Evolutionary conservation across 1,140 invertebrate genomes (phyloP).

Genomic region (Prorops nasuta): DNA sequence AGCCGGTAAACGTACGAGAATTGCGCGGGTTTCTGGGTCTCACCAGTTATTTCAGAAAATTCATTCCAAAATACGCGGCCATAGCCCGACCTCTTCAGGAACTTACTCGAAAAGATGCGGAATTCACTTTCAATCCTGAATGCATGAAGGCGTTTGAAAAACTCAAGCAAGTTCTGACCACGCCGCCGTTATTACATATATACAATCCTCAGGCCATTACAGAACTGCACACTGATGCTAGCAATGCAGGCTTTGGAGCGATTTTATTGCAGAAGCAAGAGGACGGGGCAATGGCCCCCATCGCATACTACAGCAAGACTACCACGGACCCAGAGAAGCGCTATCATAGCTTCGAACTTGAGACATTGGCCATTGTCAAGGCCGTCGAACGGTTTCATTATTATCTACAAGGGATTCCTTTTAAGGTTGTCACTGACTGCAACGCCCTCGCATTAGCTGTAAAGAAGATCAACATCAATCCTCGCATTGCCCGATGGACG

Average conservation of each 20-base stretch:
- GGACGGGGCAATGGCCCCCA: neutral
- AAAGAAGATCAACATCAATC: neutral
- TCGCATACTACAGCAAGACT: slow-evolving; percentile 2
- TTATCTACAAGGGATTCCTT: neutral
- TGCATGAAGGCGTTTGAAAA: neutral
- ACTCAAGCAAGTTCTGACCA: neutral
- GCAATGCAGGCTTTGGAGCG: neutral
- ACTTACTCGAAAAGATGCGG: neutral
- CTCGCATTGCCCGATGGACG: neutral
- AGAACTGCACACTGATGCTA: too few species aligned
- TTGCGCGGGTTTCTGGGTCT: neutral
- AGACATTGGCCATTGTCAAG: neutral
- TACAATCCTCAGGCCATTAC: neutral
- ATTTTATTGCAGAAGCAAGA: neutral
- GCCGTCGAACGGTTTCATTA: slow-evolving; percentile 1
- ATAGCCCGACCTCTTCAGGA: neutral
- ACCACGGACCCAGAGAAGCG: too few species aligned
- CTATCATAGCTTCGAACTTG: slow-evolving; percentile 2
- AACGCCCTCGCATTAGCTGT: neutral
- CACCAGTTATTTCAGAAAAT: too few species aligned
- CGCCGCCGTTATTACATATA: neutral
- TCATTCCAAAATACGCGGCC: neutral
- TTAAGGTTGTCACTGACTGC: neutral
- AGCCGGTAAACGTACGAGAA: neutral
- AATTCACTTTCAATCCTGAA: neutral